Conservation (phyloP, 2,113 vertebrate species). For the Embiotoca jacksoni region DNA sequence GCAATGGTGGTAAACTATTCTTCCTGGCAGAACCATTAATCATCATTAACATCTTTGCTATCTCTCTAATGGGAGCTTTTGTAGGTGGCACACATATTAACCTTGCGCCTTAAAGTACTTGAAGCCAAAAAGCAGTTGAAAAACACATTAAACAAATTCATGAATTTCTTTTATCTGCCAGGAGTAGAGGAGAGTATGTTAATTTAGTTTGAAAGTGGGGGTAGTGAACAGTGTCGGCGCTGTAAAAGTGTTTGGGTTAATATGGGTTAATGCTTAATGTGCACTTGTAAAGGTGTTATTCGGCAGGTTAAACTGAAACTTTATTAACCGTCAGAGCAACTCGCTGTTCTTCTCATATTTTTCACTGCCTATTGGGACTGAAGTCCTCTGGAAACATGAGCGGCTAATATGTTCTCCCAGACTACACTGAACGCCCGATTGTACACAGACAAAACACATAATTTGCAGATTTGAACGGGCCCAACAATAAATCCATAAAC, state of each 20-base stretch:
- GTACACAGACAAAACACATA: background rate
- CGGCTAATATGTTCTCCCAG: background rate
- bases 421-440: background rate
- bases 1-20: slow-evolving; percentile 25
- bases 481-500: slow-evolving; percentile 13
- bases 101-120: slow-evolving; percentile 34
- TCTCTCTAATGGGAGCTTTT: slow-evolving; percentile 59
- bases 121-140: slow-evolving; percentile 52
- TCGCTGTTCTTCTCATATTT: slow-evolving; percentile 13
- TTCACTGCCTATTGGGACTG: background rate
- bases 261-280: slow-evolving; percentile 73
- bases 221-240: slow-evolving; percentile 55
- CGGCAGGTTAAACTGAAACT: slow-evolving; percentile 64
- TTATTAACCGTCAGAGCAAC: slow-evolving; percentile 45
- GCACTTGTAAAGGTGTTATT: slow-evolving; percentile 59
- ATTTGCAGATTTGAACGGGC: slow-evolving; percentile 11
- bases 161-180: slow-evolving; percentile 56
- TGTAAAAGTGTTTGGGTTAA: slow-evolving; percentile 64
- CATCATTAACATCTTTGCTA: slow-evolving; percentile 57
- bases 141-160: slow-evolving; percentile 60
- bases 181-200: slow-evolving; percentile 56
- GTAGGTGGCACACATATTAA: slow-evolving; percentile 65
- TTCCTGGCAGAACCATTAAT: slow-evolving; percentile 37
- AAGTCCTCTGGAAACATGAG: background rate
- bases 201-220: slow-evolving; percentile 56